Base-by-base conservation (phyloP, 2,797 vertebrate genomes). In the Rhynchotus rufescens region DNA sequence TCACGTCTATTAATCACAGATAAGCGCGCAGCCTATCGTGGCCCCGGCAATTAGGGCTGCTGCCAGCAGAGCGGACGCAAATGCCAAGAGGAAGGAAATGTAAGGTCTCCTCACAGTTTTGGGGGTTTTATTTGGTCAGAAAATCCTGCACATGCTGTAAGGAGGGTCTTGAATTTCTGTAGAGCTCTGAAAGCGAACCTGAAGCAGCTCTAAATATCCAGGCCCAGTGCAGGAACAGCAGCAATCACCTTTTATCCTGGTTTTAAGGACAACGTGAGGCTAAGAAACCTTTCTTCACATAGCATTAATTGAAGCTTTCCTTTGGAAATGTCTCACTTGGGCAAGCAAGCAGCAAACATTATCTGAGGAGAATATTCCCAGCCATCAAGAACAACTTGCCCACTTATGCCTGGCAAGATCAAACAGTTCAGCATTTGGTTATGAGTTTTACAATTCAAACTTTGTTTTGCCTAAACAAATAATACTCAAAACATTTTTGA, bases 1-100 rank as follows among this genome's bases (percentile, higher is more conserved):
- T 94, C 95, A 66, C 90, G 72, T 88, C 88, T 96, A 96, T 97
- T 96, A 96, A 97, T 97, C 93, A 93, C 38, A 85, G 84, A 94
- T 90, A 93, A 94, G 83, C 94, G 84, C 81, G 84, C 51, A 94
- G 91, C 75, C 85, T 91, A 77, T 88, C 89, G 60, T 96, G 86
- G 93, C 93, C 71, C 91, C 93, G 94, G 88, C 92, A 97, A 95
- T 96, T 92, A 95, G 88, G 96, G 94, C 44, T 79, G 93, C 86
- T 87, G 71, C 80, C 83, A 94, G 94, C 88, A 90, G 69, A 92
- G 71, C 71, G 85, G 90, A 94, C 44, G 11, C 65, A 94, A 91
- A 96, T 89, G 90, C 85, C 94, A 96, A 62, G 34, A 85, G 56
- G 86, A 93, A 80, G 3, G 0, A 90, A 93, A 87, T 68, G 28